Base-by-base conservation (phyloP, 2,113 vertebrate species). In the Barnardius zonarius region DNA sequence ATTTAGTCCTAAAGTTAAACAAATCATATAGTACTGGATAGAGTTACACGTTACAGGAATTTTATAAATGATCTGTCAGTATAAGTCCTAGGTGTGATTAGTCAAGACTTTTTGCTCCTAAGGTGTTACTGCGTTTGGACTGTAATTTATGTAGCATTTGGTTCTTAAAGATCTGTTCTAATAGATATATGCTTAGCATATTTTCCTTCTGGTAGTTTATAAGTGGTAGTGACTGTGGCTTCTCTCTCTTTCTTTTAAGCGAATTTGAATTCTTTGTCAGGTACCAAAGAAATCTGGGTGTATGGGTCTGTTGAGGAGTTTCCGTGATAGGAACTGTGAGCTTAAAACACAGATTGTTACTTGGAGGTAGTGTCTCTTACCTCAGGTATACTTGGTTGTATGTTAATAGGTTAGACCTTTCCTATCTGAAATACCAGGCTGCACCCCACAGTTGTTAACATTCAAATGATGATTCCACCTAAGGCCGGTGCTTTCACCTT, bases 61-160 rank as follows among this genome's bases (percentile, higher is more conserved):
- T 95, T 95, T 95, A 95, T 95, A 95, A 95, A 97, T 95, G 62
- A 80, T 85, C 95, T 96, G 95, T 90, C 96, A 95, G 92, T 77
- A 1, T 90, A 91, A 93, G 57, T 70, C 87, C 63, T 81, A 73
- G 46, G 80, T 84, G 82, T 75, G 92, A 96, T 88, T 80, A 85
- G 87, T 76, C 0, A 12, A 11, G 83, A 85, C 44, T 92, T 95
- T 39, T 72, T 95, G 78, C 93, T 96, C 72, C 79, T 81, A 30
- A 93, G 87, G 82, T 95, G 84, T 95, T 95, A 33, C 30, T 90
- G 20, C 33, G 6, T 83, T 90, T 94, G 75, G 66, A 14, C 48
- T 89, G 39, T 63, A 85, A 75, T 73, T 84, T 78, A 43, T 76
- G 80, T 44, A 91, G 39, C 49, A 27, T 81, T 93, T 84, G 17